Evolutionary conservation across 2,797 vertebrate genomes (phyloP).

Genomic region (Hozukius guyotensis): DNA sequence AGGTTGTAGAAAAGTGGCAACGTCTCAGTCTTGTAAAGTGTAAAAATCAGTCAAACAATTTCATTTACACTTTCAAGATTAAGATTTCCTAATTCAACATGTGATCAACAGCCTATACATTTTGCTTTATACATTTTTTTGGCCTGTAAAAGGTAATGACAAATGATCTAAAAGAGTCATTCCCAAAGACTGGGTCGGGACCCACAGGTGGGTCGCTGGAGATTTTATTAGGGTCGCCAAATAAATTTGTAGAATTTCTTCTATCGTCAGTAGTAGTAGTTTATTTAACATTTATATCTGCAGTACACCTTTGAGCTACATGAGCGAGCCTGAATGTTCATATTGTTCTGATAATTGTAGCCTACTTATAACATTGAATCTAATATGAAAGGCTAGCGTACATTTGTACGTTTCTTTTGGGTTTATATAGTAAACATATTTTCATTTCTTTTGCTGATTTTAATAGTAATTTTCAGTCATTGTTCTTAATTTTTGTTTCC

Average conservation of each 20-base stretch:
- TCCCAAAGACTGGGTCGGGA: too few relatives aligned
- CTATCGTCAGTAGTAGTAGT: too few relatives aligned
- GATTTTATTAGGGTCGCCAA: too few relatives aligned
- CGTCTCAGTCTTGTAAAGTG: neutral
- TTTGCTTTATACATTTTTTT: neutral
- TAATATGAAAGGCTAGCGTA: too few relatives aligned
- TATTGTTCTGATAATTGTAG: too few relatives aligned
- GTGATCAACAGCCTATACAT: neutral
- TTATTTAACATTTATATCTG: too few relatives aligned
- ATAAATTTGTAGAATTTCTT: too few relatives aligned
- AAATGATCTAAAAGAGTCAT: too few relatives aligned
- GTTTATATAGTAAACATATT: neutral
- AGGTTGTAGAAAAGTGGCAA: neutral
- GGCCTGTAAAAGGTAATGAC: neutral
- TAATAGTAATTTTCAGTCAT: neutral
- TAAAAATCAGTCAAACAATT: neutral
- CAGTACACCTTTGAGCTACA: too few relatives aligned
- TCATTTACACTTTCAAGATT: neutral
- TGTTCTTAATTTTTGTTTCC: neutral
- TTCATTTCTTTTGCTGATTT: neutral
- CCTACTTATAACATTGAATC: too few relatives aligned
- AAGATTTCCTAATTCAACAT: neutral
- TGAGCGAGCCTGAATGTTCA: fast-evolving
- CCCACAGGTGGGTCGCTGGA: too few relatives aligned
- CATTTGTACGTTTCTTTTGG: too few relatives aligned